phyloP scores from a whole-genome alignment of 2,888 invertebrate species.

The Malthinus flaveolus region DNA sequence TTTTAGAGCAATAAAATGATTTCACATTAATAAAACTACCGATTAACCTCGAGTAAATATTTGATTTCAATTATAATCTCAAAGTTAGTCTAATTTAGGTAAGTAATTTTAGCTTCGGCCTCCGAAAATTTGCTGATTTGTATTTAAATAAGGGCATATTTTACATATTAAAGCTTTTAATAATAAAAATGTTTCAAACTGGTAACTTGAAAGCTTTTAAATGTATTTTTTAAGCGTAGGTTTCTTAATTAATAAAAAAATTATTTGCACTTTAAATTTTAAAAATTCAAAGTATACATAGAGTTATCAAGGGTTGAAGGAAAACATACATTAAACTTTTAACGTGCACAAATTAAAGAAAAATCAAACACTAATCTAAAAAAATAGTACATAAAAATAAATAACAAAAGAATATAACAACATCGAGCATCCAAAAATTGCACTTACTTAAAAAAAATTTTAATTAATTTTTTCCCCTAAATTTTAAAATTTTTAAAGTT shows the following conservation, averaged over 20 bases:
- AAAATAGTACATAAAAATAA: too few species aligned
- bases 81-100: too few species aligned
- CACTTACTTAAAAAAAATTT: background rate
- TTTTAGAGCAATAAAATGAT: too few species aligned
- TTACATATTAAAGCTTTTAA: background rate
- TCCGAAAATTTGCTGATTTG: too few species aligned
- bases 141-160: background rate
- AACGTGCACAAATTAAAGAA: too few species aligned
- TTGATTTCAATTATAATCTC: too few species aligned
- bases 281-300: background rate
- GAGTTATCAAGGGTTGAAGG: background rate
- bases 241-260: background rate
- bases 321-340: too few species aligned
- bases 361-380: too few species aligned
- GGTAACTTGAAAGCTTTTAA: background rate
- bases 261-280: background rate
- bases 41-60: too few species aligned
- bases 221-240: background rate
- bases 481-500: slow-evolving; percentile 8
- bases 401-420: background rate
- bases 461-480: background rate
- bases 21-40: too few species aligned
- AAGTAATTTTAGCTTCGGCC: too few species aligned
- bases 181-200: background rate
- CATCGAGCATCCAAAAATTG: background rate